A percentile compares a stretch with the other conserved stretches of the same genome.
Conservation (phyloP, 2,888 invertebrate species). For the Baccha elongata region DNA sequence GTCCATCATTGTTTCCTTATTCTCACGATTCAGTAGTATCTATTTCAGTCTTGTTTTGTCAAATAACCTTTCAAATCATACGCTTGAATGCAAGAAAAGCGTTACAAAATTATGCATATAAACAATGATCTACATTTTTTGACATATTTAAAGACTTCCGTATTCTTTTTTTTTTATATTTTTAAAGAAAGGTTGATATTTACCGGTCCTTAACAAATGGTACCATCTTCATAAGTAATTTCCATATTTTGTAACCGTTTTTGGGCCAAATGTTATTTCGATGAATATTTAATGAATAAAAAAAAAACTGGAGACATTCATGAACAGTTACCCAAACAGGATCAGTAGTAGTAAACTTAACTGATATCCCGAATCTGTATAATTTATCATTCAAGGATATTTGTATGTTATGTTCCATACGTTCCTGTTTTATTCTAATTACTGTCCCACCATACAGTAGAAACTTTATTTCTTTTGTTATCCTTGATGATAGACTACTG, state of each 20-base stretch:
- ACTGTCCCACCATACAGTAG: constrained; percentile 50
- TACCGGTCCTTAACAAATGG: too few relatives aligned
- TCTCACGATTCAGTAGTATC: constrained; percentile 19
- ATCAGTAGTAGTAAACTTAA: constrained; percentile 10
- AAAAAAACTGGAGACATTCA: constrained; percentile 39
- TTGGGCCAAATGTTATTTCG: constrained; percentile 67
- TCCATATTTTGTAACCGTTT: constrained; percentile 46
- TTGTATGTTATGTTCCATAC: not conserved
- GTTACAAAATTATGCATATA: constrained; percentile 6
- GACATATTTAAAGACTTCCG: constrained; percentile 41
- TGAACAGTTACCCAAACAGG: constrained; percentile 17
- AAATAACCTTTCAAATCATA: constrained; percentile 3
- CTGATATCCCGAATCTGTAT: constrained; percentile 47
- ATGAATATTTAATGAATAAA: constrained; percentile 67
- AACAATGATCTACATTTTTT: constrained; percentile 14
- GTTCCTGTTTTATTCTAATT: constrained; percentile 54
- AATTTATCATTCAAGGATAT: constrained; percentile 62
- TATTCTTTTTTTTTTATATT: not conserved
- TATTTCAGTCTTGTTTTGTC: not conserved
- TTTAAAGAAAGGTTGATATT: not conserved
- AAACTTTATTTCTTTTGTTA: constrained; percentile 44
- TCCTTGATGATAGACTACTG: constrained; percentile 19
- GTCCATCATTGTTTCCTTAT: not conserved
- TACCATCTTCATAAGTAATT: constrained; percentile 38
- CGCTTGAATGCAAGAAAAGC: constrained; percentile 15